Percentiles rank a stretch among this genome's conserved stretches.
phyloP scores from a whole-genome alignment of 1,140 invertebrate species.

The Caenorhabditis brenneri region DNA sequence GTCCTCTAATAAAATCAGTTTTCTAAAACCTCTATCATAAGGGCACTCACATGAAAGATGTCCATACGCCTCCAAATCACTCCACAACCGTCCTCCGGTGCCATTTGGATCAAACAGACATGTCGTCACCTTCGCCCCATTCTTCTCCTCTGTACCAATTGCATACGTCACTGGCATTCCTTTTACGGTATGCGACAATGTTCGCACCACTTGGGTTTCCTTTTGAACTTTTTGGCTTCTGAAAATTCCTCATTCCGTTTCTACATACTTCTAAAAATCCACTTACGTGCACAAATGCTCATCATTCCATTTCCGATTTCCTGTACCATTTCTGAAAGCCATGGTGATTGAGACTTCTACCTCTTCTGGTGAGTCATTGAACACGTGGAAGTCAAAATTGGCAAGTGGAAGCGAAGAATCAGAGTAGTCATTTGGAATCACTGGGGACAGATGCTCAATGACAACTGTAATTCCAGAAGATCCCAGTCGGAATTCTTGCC shows the following conservation, averaged over 20 bases:
- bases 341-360: constrained; percentile 83
- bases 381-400: constrained; percentile 84
- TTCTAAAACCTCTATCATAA: no score
- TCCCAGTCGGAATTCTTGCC: constrained; percentile 40
- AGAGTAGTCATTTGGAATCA: constrained; percentile 87
- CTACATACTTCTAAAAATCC: constrained; percentile 76
- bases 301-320: constrained; percentile 72
- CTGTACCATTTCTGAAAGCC: constrained; percentile 85
- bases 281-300: constrained; percentile 70
- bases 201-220: constrained; percentile 57
- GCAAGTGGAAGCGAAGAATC: constrained; percentile 85
- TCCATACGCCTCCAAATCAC: constrained; percentile 29
- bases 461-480: constrained; percentile 73
- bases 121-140: not conserved
- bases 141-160: constrained; percentile 71
- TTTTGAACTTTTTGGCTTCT: constrained; percentile 13
- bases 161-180: constrained; percentile 80
- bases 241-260: constrained; percentile 70
- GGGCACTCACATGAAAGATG: not conserved
- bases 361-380: constrained; percentile 79
- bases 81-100: not conserved
- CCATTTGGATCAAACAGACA: constrained; percentile 34
- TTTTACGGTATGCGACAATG: constrained; percentile 79
- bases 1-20: no score
- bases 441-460: constrained; percentile 84